These are phyloP conservation scores for Acipenser transmontanus DNA, from an alignment of 2,797 vertebrate genomes.

Conservation along the genomic window DNA sequence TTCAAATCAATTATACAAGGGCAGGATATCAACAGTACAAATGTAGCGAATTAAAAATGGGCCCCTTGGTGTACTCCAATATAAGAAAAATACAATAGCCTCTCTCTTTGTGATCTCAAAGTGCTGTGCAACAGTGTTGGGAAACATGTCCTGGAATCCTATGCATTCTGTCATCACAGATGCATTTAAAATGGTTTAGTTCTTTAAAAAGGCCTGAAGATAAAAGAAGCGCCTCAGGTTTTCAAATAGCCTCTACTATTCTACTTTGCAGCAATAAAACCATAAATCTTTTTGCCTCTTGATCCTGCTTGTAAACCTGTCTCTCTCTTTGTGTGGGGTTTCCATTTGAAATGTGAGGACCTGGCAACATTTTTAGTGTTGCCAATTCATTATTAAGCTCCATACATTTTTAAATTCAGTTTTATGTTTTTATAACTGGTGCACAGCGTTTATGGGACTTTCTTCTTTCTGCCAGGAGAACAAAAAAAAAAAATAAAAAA, in stretches of 20 bases:
- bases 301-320: constrained; percentile 47
- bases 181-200: constrained; percentile 34
- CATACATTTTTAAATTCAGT: neutral
- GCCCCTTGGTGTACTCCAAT: too few species aligned
- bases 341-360: constrained; percentile 45
- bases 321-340: constrained; percentile 37
- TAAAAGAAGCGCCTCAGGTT: constrained; percentile 55
- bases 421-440: neutral
- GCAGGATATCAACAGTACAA: too few species aligned
- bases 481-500: neutral
- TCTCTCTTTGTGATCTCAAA: too few species aligned
- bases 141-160: constrained; percentile 13
- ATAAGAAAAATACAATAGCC: too few species aligned
- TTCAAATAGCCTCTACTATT: constrained; percentile 51
- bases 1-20: too few species aligned
- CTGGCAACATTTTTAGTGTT: constrained; percentile 36
- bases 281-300: constrained; percentile 59
- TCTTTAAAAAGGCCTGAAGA: constrained; percentile 44
- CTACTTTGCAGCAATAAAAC: constrained; percentile 63
- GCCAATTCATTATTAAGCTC: constrained; percentile 6
- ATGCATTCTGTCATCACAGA: constrained; percentile 50
- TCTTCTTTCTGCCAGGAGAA: neutral
- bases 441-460: neutral
- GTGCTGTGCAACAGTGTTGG: neutral
- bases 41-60: too few species aligned